Conservation (phyloP, 2,888 invertebrate genomes). For the Anoncus sp. region DNA sequence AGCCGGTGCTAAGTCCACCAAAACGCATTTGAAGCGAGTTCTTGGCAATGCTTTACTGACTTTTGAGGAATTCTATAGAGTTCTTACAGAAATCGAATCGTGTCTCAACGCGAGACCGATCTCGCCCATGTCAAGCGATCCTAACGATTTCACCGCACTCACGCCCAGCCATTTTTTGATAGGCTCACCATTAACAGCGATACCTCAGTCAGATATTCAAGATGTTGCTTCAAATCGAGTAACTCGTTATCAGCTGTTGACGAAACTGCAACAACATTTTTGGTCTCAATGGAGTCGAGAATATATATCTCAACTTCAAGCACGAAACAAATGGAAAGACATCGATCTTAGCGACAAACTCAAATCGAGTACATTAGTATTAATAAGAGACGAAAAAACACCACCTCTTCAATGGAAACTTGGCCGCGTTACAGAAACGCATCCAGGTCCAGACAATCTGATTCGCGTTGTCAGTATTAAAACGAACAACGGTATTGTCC, state of each 20-base stretch:
- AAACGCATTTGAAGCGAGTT: constrained; percentile 65
- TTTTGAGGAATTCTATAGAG: constrained; percentile 65
- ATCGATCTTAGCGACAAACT: neutral
- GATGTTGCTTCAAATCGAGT: constrained; percentile 9
- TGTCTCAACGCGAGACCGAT: constrained; percentile 64
- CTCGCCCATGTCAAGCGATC: constrained; percentile 56
- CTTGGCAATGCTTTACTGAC: constrained; percentile 47
- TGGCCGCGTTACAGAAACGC: constrained; percentile 52
- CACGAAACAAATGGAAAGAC: constrained; percentile 62
- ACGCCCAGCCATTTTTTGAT: constrained; percentile 75
- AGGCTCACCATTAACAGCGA: constrained; percentile 60
- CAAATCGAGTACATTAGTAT: constrained; percentile 17
- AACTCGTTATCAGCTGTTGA: constrained; percentile 22
- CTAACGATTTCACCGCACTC: constrained; percentile 60
- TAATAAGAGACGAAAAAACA: constrained; percentile 54
- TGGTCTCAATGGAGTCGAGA: constrained; percentile 13
- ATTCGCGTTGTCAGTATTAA: too few relatives aligned
- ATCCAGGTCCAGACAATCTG: too few relatives aligned
- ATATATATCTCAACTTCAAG: constrained; percentile 24
- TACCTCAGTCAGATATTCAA: constrained; percentile 1
- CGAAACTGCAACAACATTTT: constrained; percentile 15
- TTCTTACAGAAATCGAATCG: constrained; percentile 66
- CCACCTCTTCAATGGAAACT: constrained; percentile 57
- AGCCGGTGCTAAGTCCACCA: constrained; percentile 68
- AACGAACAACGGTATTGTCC: too few relatives aligned